Conservation (phyloP, 2,888 invertebrate genomes). For the Chloroclystis v-ata region DNA sequence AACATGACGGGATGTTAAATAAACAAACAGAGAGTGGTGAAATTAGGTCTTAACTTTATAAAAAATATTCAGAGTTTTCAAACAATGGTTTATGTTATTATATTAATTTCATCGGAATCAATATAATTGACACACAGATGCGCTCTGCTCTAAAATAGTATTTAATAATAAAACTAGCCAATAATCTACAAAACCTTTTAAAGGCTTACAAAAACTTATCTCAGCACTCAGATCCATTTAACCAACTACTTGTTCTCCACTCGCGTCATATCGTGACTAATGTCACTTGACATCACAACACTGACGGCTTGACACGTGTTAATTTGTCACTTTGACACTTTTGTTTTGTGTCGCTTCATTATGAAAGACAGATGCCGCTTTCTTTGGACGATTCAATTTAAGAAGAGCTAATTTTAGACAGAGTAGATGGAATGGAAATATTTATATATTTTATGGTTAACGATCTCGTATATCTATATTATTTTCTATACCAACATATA, state of each 20-base stretch:
- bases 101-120: too few species aligned
- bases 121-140: too few species aligned
- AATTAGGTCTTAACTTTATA: too few species aligned
- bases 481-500: too few species aligned
- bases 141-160: too few species aligned
- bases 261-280: slow-evolving; percentile 37
- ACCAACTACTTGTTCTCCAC: slow-evolving; percentile 12
- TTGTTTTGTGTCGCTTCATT: slow-evolving; percentile 31
- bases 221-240: slow-evolving; percentile 16
- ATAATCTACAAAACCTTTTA: background rate
- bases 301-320: slow-evolving; percentile 29
- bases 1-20: too few species aligned
- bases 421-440: background rate
- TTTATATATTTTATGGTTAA: too few species aligned
- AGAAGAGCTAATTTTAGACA: slow-evolving; percentile 19
- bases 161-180: too few species aligned
- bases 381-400: slow-evolving; percentile 30
- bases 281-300: slow-evolving; percentile 33
- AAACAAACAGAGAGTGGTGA: too few species aligned
- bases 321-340: slow-evolving; percentile 38
- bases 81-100: too few species aligned
- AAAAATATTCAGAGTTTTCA: too few species aligned
- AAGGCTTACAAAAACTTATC: background rate
- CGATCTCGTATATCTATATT: too few species aligned
- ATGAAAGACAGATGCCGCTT: slow-evolving; percentile 28